phyloP scores from a whole-genome alignment of 2,888 invertebrate genomes.

The Agriopis marginaria region DNA sequence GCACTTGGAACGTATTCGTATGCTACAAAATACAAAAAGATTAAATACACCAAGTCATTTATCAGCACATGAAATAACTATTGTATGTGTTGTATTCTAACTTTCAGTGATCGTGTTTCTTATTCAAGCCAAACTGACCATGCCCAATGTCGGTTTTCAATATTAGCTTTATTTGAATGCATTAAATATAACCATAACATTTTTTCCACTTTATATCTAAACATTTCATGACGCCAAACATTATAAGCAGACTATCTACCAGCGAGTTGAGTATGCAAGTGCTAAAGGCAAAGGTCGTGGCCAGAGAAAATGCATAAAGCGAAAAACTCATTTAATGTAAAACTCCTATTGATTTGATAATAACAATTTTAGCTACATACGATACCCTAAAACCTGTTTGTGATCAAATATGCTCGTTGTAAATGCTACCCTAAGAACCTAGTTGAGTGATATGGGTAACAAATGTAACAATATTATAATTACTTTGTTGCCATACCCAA shows the following conservation, averaged over 20 bases:
- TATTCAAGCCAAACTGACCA: constrained; percentile 14
- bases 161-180: background rate
- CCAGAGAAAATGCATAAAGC: constrained; percentile 25
- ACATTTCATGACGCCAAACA: constrained; percentile 15
- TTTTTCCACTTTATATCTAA: background rate
- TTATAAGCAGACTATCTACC: constrained; percentile 28
- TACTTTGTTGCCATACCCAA: too few species aligned
- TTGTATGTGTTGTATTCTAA: constrained; percentile 2
- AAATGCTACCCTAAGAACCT: background rate
- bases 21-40: constrained; percentile 82
- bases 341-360: constrained; percentile 6
- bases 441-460: too few species aligned
- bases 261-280: constrained; percentile 25
- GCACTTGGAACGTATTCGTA: constrained; percentile 96
- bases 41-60: background rate
- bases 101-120: background rate
- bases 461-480: too few species aligned
- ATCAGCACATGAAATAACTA: background rate
- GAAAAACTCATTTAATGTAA: constrained; percentile 21
- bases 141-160: background rate
- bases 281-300: constrained; percentile 22
- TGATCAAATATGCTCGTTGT: background rate
- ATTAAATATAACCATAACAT: background rate
- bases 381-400: too few species aligned
- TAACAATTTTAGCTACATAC: background rate